Evolutionary conservation across 2,888 invertebrate species (phyloP).

Genomic region (Chloroclystis v-ata): DNA sequence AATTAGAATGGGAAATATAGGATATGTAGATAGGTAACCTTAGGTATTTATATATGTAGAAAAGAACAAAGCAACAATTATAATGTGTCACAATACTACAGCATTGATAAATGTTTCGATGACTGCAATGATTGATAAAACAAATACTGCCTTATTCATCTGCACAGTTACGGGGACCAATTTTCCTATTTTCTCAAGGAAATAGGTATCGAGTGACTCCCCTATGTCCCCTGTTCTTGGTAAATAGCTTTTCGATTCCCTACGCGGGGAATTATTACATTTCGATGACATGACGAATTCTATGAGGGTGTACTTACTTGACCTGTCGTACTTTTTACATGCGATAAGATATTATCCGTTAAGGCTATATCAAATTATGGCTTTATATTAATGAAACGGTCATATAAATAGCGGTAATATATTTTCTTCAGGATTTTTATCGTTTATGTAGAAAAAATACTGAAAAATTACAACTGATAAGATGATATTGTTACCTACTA

Average conservation of each 20-base stretch:
- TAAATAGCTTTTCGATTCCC: conserved; percentile 64
- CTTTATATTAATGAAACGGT: too few species aligned
- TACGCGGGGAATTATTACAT: conserved; percentile 67
- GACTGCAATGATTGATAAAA: conserved; percentile 18
- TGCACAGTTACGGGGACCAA: conserved; percentile 36
- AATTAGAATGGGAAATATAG: too few species aligned
- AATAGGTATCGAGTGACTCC: conserved; percentile 36
- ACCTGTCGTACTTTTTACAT: conserved; percentile 33
- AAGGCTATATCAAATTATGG: too few species aligned
- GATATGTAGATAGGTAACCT: too few species aligned
- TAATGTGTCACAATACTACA: too few species aligned
- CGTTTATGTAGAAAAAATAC: background rate
- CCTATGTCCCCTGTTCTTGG: conserved; percentile 53
- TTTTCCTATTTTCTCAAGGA: conserved; percentile 50
- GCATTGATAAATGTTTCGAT: too few species aligned
- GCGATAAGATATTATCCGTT: background rate
- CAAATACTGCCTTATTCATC: conserved; percentile 37
- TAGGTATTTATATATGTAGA: too few species aligned
- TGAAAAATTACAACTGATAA: too few species aligned
- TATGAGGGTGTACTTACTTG: conserved; percentile 56
- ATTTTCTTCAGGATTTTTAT: background rate
- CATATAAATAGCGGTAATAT: too few species aligned
- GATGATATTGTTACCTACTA: too few species aligned
- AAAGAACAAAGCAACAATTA: too few species aligned
- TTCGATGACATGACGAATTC: conserved; percentile 74